Conservation (phyloP, 2,888 invertebrate species). For the Sarcophaga caerulescens region DNA sequence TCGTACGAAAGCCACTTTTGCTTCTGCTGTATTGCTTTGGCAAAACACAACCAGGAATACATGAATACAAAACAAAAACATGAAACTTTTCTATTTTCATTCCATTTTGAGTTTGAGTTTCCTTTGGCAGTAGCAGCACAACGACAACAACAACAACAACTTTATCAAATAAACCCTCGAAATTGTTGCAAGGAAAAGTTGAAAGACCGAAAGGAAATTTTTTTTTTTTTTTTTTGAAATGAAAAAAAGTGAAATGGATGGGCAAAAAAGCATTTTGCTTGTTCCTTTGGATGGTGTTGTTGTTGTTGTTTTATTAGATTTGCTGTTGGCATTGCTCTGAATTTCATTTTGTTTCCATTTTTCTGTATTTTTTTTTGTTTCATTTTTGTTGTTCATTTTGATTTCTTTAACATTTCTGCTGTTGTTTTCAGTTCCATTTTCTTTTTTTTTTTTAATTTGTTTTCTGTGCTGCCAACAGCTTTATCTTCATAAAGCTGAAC, state of each 20-base stretch:
- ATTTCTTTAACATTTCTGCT: conserved; percentile 1
- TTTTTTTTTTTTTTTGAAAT: not conserved
- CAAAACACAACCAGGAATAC: conserved; percentile 6
- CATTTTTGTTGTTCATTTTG: conserved; percentile 5
- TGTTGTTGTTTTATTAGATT: conserved; percentile 47
- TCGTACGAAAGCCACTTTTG: conserved; percentile 80
- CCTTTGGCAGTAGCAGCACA: not conserved
- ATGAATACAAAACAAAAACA: conserved; percentile 25
- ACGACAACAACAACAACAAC: conserved; percentile 26
- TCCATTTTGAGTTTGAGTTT: too few relatives aligned
- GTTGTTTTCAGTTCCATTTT: conserved; percentile 36
- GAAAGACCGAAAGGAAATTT: not conserved
- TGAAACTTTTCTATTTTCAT: conserved; percentile 33
- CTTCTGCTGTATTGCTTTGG: conserved; percentile 41
- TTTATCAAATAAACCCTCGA: conserved; percentile 62
- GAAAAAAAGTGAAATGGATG: conserved; percentile 42
- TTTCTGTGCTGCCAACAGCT: not conserved
- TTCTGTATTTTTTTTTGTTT: conserved; percentile 48
- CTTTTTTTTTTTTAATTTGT: conserved; percentile 37
- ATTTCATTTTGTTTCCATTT: conserved; percentile 59
- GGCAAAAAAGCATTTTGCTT: conserved; percentile 52
- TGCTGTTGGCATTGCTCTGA: conserved; percentile 66
- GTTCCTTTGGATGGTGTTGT: conserved; percentile 55
- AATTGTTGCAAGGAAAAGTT: conserved; percentile 54
- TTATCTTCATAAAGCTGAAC: too few relatives aligned